These are phyloP conservation scores for Pitangus sulphuratus DNA, from an alignment of 2,797 vertebrate genomes.

Conservation along the genomic window DNA sequence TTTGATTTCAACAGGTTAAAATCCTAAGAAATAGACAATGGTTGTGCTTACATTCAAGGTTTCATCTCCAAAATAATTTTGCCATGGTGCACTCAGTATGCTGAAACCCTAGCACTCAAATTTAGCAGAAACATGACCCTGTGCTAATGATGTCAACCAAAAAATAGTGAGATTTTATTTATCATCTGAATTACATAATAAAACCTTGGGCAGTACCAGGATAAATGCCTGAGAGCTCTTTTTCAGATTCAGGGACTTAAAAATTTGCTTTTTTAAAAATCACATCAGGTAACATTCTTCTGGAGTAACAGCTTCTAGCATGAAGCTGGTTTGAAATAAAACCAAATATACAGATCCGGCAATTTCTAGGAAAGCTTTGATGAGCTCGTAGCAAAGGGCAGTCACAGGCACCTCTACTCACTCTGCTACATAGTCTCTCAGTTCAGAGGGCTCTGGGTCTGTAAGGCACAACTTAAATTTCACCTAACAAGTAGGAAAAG, in stretches of 20 bases:
- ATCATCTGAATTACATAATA: background rate
- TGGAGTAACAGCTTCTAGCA: background rate
- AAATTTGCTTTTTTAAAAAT: background rate
- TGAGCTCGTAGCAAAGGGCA: background rate
- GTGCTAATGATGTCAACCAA: background rate
- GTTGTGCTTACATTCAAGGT: background rate
- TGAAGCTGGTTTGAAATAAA: background rate
- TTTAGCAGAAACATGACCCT: background rate
- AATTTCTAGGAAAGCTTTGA: background rate
- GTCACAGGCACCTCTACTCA: fast-evolving
- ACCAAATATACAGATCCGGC: background rate
- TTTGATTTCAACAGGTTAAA: background rate
- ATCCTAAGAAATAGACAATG: background rate
- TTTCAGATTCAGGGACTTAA: background rate
- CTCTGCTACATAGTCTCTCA: background rate
- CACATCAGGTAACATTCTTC: background rate
- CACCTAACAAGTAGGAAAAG: background rate
- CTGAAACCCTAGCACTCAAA: background rate
- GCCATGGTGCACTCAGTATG: background rate
- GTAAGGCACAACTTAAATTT: background rate
- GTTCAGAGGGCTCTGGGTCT: background rate
- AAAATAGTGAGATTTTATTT: background rate
- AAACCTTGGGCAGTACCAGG: background rate
- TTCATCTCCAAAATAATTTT: background rate
- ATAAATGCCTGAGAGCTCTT: background rate